A percentile compares a stretch with the other conserved stretches of the same genome.
These are phyloP conservation scores for Lacanobia wlatinum DNA, from an alignment of 2,888 invertebrate genomes.

Conservation along the genomic window DNA sequence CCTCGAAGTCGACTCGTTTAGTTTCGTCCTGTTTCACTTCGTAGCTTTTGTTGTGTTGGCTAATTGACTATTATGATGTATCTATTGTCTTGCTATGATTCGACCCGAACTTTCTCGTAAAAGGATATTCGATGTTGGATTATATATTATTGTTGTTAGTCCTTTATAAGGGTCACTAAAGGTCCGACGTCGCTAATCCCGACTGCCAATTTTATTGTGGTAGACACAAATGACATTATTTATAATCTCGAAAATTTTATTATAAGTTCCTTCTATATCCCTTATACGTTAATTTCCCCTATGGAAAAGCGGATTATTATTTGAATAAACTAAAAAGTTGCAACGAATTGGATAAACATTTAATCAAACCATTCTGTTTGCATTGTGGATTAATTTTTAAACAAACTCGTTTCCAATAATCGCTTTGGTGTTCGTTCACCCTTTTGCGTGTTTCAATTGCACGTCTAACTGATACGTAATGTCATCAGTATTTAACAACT, in stretches of 20 bases:
- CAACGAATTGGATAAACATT: slow-evolving; percentile 6
- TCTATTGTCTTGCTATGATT: slow-evolving; percentile 4
- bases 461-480: not conserved
- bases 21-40: slow-evolving; percentile 32
- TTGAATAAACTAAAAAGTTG: not conserved
- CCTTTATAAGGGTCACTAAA: not conserved
- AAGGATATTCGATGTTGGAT: slow-evolving; percentile 6
- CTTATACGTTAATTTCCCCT: not conserved
- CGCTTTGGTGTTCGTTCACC: slow-evolving; percentile 3
- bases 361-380: not conserved
- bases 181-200: not conserved
- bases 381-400: slow-evolving; percentile 8
- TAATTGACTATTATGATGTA: slow-evolving; percentile 17
- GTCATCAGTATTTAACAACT: not conserved
- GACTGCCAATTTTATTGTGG: slow-evolving; percentile 1
- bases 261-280: not conserved
- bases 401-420: slow-evolving; percentile 8
- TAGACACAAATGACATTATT: not conserved
- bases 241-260: not conserved
- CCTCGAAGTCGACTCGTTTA: slow-evolving; percentile 25
- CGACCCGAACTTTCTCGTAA: slow-evolving; percentile 1
- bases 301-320: not conserved
- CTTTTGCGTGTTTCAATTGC: not conserved
- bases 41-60: slow-evolving; percentile 22
- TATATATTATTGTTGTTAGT: not conserved